These are phyloP conservation scores for Notoglanidium macrostoma DNA, from an alignment of 2,797 vertebrate species.

Conservation along the genomic window DNA sequence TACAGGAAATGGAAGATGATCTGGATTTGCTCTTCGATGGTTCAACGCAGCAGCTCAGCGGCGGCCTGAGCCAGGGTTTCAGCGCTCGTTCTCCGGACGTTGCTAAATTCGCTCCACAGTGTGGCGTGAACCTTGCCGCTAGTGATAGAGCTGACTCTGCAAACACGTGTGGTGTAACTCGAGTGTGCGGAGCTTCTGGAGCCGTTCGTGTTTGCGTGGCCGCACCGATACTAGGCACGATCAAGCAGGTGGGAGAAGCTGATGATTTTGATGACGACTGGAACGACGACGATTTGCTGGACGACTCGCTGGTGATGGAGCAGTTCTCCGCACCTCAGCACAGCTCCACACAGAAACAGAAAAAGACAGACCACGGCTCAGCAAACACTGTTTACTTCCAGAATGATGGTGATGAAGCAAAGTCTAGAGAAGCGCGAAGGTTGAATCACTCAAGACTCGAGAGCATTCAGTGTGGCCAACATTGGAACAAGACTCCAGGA, in stretches of 20 bases:
- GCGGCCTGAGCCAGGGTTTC: conserved; percentile 73
- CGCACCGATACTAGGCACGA: neutral
- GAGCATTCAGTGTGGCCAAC: conserved; percentile 58
- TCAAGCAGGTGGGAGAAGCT: neutral
- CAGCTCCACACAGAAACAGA: conserved; percentile 67
- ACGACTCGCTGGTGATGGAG: conserved; percentile 80
- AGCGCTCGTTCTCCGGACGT: conserved; percentile 45
- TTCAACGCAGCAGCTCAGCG: conserved; percentile 81
- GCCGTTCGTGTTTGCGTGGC: too few relatives aligned
- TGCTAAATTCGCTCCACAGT: neutral
- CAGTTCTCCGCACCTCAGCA: conserved; percentile 55
- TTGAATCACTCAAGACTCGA: conserved; percentile 50
- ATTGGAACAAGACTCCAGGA: neutral
- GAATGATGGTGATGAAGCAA: conserved; percentile 21
- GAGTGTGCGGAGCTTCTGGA: neutral
- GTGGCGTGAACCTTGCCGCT: neutral
- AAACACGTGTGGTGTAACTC: neutral
- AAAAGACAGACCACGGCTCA: fast-evolving
- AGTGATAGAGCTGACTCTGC: neutral
- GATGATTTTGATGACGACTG: conserved; percentile 81
- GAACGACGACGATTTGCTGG: conserved; percentile 79
- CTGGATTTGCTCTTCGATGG: conserved; percentile 86
- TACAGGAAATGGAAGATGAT: conserved; percentile 75
- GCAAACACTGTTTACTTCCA: too few relatives aligned
- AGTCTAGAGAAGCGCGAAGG: conserved; percentile 42